phyloP scores from a whole-genome alignment of 1,140 invertebrate genomes.

The Dendrolimus punctatus region DNA sequence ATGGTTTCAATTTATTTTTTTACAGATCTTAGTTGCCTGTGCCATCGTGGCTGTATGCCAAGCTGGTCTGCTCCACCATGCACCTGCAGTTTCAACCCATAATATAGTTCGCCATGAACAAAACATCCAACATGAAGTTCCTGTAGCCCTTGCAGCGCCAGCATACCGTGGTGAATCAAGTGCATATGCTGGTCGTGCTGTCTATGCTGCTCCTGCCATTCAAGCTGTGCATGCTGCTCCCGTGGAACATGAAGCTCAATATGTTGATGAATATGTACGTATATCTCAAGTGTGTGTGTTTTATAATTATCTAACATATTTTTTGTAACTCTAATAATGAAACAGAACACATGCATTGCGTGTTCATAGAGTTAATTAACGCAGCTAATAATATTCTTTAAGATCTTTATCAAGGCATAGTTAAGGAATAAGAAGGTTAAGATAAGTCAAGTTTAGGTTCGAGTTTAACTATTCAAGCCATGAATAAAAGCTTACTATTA shows the following conservation, averaged over 20 bases:
- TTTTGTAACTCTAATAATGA: constrained; percentile 1
- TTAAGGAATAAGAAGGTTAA: too few relatives aligned
- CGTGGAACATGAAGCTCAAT: constrained; percentile 45
- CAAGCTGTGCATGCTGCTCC: constrained; percentile 17
- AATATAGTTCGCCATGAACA: constrained; percentile 53
- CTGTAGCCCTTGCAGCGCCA: constrained; percentile 17
- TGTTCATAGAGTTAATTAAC: too few relatives aligned
- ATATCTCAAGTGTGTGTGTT: neutral
- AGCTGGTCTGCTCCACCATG: constrained; percentile 61
- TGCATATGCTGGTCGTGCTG: constrained; percentile 7
- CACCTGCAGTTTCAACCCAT: constrained; percentile 55
- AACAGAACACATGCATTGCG: neutral
- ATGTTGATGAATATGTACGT: constrained; percentile 61
- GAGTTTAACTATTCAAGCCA: too few relatives aligned
- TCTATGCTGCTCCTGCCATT: constrained; percentile 11
- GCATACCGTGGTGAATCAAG: constrained; percentile 21
- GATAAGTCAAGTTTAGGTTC: too few relatives aligned
- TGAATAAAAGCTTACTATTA: too few relatives aligned
- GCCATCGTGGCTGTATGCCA: constrained; percentile 52
- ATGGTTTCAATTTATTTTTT: neutral
- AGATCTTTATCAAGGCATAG: too few relatives aligned
- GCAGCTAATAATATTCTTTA: too few relatives aligned
- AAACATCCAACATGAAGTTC: constrained; percentile 39
- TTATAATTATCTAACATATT: constrained; percentile 3
- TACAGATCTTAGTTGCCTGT: constrained; percentile 38